Percentiles rank a stretch among this genome's conserved stretches.
These are phyloP conservation scores for Pelosia muscerda DNA, from an alignment of 2,888 invertebrate species.

Conservation along the genomic window DNA sequence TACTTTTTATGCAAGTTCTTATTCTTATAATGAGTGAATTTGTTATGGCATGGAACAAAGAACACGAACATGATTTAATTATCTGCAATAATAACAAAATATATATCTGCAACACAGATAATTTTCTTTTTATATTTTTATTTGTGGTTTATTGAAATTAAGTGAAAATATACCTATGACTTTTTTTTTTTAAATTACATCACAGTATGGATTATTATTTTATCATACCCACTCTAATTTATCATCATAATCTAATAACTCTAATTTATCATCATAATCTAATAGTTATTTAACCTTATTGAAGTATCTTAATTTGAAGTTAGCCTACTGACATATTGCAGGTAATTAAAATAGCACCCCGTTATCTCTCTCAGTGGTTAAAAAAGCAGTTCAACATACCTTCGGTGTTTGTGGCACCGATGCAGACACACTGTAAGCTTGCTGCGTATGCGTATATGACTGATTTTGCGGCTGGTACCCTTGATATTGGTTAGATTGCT, in stretches of 20 bases:
- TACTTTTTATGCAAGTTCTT: background rate
- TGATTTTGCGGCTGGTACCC: slow-evolving; percentile 61
- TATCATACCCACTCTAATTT: too few relatives aligned
- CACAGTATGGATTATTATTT: too few relatives aligned
- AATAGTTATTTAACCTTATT: background rate
- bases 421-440: slow-evolving; percentile 66
- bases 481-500: slow-evolving; percentile 53
- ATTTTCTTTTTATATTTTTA: too few relatives aligned
- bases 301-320: background rate
- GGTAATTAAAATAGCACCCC: background rate
- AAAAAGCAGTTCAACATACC: slow-evolving; percentile 66
- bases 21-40: background rate
- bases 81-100: slow-evolving; percentile 1
- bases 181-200: too few relatives aligned
- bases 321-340: background rate
- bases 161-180: too few relatives aligned
- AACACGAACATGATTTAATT: background rate
- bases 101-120: background rate
- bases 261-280: too few relatives aligned
- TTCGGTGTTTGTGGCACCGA: slow-evolving; percentile 61
- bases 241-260: background rate
- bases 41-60: background rate
- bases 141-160: too few relatives aligned
- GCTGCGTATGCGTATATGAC: slow-evolving; percentile 50
- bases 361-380: slow-evolving; percentile 8